Base-by-base conservation (phyloP, 2,797 vertebrate genomes). In the Oreochromis mossambicus region DNA sequence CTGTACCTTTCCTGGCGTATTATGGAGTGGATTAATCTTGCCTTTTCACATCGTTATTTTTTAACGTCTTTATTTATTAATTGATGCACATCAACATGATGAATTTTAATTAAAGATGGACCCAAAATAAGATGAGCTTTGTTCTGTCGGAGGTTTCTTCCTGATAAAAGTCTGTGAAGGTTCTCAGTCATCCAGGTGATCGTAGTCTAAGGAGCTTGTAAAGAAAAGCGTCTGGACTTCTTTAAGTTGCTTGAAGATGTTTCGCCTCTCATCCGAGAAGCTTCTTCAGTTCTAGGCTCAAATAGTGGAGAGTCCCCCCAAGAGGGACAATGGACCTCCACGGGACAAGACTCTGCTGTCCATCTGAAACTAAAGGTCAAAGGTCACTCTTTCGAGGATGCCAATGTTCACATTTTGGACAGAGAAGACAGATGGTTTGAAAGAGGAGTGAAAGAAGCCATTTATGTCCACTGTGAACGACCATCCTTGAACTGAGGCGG, bases 161-260 rank as follows among this genome's bases (percentile, higher is more conserved):
- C 26, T 58, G 26, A 32, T 58, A 58, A 58, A 58, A 58, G 55
- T 58, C 26, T 58, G 26, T 2, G 55, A 58, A 58, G 55, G 55
- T 32, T 32, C 26, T 58, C 26, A 32, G 14, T 58, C 55, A 32
- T 58, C 26, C 55, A 58, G 55, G 55, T 58, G 14, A 0, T 58
- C 5, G 5, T 0, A 10, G 55, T 58, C 55, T 32, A 58, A 32
- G 55, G 14, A 58, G 55, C 55, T 32, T 58, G 26, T 8, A 17
- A 58, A 32, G 2, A 10, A 58, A 58, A 17, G 55, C 1, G 0
- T 58, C 0, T 58, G 26, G 55, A 58, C 26, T 32, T 32, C 55
- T 58, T 58, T 32, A 58, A 6, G 55, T 58, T 32, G 26, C 26
- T 58, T 58, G 55, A 58, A 58, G 55, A 58, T 2, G 5, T 58